Conservation (phyloP, 2,888 invertebrate species). For the Formica aserva region DNA sequence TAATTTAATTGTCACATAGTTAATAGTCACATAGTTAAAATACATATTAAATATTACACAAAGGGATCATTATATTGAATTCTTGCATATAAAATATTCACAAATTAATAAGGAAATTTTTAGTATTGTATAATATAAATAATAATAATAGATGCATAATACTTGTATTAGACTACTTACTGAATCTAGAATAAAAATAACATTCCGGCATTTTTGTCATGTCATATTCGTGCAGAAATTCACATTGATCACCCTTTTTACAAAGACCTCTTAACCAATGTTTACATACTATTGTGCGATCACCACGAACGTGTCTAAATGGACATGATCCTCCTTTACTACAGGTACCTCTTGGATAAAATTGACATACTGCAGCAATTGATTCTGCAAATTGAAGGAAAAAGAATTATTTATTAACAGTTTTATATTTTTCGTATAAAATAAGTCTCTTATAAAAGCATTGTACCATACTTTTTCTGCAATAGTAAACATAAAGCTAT, state of each 20-base stretch:
- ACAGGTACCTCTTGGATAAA: conserved; percentile 92
- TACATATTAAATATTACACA: conserved; percentile 1
- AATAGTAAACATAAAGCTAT: background rate
- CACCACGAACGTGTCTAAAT: conserved; percentile 98
- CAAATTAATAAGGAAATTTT: background rate
- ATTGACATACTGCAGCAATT: conserved; percentile 98
- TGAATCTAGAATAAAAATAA: conserved; percentile 99
- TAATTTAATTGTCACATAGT: background rate
- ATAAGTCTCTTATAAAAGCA: background rate
- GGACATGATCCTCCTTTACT: conserved; percentile 97
- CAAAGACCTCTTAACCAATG: conserved; percentile 99
- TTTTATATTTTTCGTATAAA: background rate
- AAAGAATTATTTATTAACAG: conserved; percentile 26
- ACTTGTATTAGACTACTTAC: conserved; percentile 85
- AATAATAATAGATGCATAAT: background rate
- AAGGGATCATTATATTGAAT: background rate
- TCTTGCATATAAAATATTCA: background rate
- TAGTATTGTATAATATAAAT: background rate
- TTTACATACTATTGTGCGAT: conserved; percentile 99
- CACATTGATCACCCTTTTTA: conserved; percentile 99
- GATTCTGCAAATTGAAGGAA: conserved; percentile 90
- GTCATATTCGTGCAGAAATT: conserved; percentile 99
- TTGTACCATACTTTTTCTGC: background rate
- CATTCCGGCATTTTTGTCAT: conserved; percentile 99
- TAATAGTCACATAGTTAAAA: background rate